Conservation (phyloP, 1,140 invertebrate species). For the Tetramorium parvispinum region DNA sequence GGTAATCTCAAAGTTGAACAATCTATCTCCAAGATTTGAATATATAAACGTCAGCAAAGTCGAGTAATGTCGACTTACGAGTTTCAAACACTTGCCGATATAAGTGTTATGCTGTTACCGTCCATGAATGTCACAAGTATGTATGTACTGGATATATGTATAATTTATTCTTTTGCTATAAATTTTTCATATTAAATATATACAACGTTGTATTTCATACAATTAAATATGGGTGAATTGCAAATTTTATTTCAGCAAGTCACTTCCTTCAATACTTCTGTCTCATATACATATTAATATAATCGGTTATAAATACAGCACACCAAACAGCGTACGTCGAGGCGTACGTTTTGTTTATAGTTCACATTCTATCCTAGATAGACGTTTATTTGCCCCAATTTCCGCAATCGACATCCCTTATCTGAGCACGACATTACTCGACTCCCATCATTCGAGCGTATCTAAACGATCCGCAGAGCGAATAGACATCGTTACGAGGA, state of each 20-base stretch:
- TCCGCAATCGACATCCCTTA: not conserved
- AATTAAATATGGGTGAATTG: not conserved
- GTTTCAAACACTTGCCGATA: not conserved
- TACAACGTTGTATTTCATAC: not conserved
- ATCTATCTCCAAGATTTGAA: constrained; percentile 31
- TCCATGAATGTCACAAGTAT: not conserved
- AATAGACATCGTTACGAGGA: not conserved
- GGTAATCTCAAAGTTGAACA: constrained; percentile 21
- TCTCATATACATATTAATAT: constrained; percentile 15
- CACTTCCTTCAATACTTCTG: not conserved
- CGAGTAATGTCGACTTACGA: not conserved
- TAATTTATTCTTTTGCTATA: not conserved
- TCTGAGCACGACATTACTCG: not conserved
- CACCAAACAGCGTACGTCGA: no score
- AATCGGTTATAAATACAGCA: constrained; percentile 7
- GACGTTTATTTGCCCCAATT: constrained; percentile 8
- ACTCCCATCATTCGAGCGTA: not conserved
- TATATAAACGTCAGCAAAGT: not conserved
- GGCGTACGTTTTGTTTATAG: not conserved
- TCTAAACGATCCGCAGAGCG: not conserved
- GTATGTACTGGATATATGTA: not conserved
- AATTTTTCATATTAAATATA: not conserved
- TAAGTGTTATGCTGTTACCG: not conserved
- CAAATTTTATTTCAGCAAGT: constrained; percentile 4
- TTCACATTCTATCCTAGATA: not conserved